These are phyloP conservation scores for Erebia epiphron DNA, from an alignment of 2,888 invertebrate species.

Conservation along the genomic window DNA sequence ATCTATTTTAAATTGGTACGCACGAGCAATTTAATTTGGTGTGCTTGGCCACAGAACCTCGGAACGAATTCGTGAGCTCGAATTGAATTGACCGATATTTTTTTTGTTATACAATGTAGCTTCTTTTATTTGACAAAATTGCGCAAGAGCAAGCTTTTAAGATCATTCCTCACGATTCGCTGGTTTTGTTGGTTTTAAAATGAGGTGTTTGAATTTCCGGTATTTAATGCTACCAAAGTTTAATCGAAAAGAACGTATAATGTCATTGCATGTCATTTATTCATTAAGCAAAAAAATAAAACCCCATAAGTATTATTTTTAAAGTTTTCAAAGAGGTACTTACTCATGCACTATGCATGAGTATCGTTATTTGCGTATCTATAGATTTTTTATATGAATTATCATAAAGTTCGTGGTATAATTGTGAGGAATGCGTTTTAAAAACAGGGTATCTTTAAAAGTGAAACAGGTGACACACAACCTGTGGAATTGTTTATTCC, in stretches of 20 bases:
- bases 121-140: conserved; percentile 17
- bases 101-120: conserved; percentile 18
- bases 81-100: conserved; percentile 18
- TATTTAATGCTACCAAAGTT: not conserved
- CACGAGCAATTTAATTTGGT: conserved; percentile 15
- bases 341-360: not conserved
- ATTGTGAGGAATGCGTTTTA: conserved; percentile 39
- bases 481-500: conserved; percentile 62
- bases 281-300: not conserved
- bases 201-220: conserved; percentile 10
- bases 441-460: conserved; percentile 57
- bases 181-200: conserved; percentile 27
- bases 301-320: not conserved
- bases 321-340: not conserved
- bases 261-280: not conserved
- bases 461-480: conserved; percentile 70
- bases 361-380: too few species aligned
- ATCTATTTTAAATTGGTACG: not conserved
- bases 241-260: not conserved
- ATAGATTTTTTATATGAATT: not conserved
- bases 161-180: conserved; percentile 24
- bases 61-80: conserved; percentile 18
- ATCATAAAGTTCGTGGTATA: conserved; percentile 18
- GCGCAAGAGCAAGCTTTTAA: conserved; percentile 18
- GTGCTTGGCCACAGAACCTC: conserved; percentile 11